Evolutionary conservation across 2,113 vertebrate species (phyloP), one percentile per base, ranked within the genome.

Genomic region (Aegithalos caudatus): DNA sequence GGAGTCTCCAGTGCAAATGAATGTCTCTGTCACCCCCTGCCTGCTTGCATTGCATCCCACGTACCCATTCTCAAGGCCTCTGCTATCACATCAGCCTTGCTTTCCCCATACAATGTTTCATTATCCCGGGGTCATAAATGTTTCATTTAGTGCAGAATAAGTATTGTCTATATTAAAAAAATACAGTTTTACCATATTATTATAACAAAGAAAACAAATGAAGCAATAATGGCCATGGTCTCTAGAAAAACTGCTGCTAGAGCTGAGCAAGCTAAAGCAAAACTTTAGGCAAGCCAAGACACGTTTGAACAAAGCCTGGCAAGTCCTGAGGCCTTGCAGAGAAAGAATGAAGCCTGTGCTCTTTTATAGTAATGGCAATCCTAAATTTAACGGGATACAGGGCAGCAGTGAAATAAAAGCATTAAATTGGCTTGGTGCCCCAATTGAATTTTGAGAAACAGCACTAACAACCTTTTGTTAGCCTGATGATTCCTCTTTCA

Each of bases 71-170:
- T 47, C 44, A 85, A 60, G 47, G 54, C 48, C 61, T 47, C 56
- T 80, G 83, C 69, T 73, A 7, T 60, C 57, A 14, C 5, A 31
- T 18, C 61, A 71, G 45, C 35, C 38, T 74, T 45, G 38, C 73
- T 87, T 66, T 67, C 35, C 53, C 35, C 54, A 44, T 24, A 58
- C 25, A 70, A 27, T 27, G 33, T 24, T 29, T 74, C 61, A 14
- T 56, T 76, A 67, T 57, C 29, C 27, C 1, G 3, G 37, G 47
- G 6, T 58, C 31, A 70, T 74, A 79, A 85, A 82, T 60, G 80
- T 17, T 87, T 64, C 12, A 38, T 58, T 74, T 53, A 60, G 40
- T 69, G 82, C 11, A 94, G 76, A 80, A 48, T 86, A 86, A 90
- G 37, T 57, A n/a, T 64, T 82, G 47, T 77, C 45, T 57, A 24